Conservation (phyloP, 2,113 vertebrate genomes). For the Bufo bufo region DNA sequence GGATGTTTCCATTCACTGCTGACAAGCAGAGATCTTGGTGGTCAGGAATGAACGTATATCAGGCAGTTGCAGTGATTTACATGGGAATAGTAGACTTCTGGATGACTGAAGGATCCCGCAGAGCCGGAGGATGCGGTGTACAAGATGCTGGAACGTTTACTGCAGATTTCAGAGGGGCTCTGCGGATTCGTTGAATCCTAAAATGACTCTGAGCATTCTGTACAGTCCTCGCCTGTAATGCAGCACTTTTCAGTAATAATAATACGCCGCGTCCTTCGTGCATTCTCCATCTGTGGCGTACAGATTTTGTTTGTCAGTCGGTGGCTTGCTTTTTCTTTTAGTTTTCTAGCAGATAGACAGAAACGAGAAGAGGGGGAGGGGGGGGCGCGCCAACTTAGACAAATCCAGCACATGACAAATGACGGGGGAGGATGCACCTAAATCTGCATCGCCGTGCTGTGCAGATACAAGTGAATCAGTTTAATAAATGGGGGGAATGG, state of each 20-base stretch:
- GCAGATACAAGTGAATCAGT: neutral
- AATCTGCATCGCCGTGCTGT: neutral
- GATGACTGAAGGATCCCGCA: neutral
- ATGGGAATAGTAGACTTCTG: no score
- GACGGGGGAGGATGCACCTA: neutral
- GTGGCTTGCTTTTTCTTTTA: neutral
- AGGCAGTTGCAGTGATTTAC: no score
- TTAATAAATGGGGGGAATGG: neutral
- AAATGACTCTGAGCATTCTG: neutral
- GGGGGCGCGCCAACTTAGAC: neutral
- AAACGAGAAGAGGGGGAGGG: neutral
- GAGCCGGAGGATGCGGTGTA: neutral
- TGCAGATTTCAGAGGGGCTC: conserved; percentile 1
- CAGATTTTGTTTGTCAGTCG: neutral
- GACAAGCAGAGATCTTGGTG: no score
- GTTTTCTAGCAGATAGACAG: neutral
- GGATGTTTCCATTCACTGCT: no score
- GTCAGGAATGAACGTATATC: no score
- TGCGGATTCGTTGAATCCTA: conserved; percentile 4
- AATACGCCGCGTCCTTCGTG: neutral
- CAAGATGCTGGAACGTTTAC: neutral
- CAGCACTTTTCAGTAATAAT: neutral
- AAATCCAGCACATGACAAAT: neutral
- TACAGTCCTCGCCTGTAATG: neutral
- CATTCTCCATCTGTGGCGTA: neutral